Percentiles rank a stretch among this genome's conserved stretches.
phyloP scores from a whole-genome alignment of 2,888 invertebrate genomes.

The Drosophila nigricruria region DNA sequence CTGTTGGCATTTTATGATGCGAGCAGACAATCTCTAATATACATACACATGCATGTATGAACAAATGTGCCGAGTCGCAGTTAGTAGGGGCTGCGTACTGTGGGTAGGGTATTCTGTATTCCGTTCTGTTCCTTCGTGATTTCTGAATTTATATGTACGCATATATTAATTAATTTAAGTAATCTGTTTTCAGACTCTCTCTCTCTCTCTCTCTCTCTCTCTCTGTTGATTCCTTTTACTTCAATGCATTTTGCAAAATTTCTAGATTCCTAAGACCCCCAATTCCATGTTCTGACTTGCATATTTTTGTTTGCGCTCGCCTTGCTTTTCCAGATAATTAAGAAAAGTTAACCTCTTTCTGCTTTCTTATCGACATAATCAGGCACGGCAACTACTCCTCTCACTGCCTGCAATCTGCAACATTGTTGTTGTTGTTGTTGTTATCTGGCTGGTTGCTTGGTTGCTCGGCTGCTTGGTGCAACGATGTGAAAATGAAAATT shows the following conservation, averaged over 20 bases:
- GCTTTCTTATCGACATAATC: slow-evolving; percentile 77
- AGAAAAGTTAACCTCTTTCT: slow-evolving; percentile 71
- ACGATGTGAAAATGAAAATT: slow-evolving; percentile 82
- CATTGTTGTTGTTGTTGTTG: slow-evolving; percentile 42
- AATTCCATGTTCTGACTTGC: slow-evolving; percentile 8
- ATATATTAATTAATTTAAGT: slow-evolving; percentile 18
- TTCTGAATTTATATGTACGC: slow-evolving; percentile 46
- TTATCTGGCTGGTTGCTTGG: slow-evolving; percentile 20
- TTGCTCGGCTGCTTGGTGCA: slow-evolving; percentile 56
- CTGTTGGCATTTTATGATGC: slow-evolving; percentile 61
- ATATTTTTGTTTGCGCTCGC: slow-evolving; percentile 25
- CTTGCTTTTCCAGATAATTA: slow-evolving; percentile 72
- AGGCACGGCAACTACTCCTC: slow-evolving; percentile 42
- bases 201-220: not conserved
- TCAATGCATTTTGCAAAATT: slow-evolving; percentile 51
- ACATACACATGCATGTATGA: slow-evolving; percentile 15
- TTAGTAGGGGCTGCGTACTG: not conserved
- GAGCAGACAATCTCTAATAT: slow-evolving; percentile 45
- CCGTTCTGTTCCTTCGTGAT: slow-evolving; percentile 53
- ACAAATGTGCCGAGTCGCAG: slow-evolving; percentile 25
- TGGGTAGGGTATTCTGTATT: slow-evolving; percentile 2
- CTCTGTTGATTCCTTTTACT: not conserved
- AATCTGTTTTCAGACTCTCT: not conserved
- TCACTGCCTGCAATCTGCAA: slow-evolving; percentile 32
- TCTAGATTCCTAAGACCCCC: slow-evolving; percentile 21